These are phyloP conservation scores for Nasonia longicornis DNA, from an alignment of 1,140 invertebrate species.

Conservation along the genomic window DNA sequence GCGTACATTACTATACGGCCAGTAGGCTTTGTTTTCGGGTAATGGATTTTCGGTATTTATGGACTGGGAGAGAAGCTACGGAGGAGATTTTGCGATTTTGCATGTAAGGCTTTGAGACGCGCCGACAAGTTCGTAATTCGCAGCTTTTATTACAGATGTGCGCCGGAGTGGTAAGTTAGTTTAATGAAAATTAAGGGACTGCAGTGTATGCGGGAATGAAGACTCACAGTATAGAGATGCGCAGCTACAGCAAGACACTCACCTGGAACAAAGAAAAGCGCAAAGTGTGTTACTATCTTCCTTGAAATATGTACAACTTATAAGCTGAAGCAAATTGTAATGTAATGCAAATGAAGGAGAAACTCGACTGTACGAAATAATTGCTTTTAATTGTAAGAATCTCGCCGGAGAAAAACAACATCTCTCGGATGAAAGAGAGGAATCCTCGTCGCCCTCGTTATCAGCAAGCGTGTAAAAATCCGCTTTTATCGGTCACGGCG, in stretches of 20 bases:
- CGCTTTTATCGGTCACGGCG: not conserved
- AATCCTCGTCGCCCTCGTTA: no score
- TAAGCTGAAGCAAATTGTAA: not conserved
- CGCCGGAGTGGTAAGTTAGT: no score
- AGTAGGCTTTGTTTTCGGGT: not conserved
- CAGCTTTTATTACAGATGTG: no score
- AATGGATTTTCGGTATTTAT: not conserved
- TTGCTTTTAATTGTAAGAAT: constrained; percentile 2
- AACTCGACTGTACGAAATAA: not conserved
- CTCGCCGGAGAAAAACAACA: no score
- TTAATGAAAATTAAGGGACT: not conserved
- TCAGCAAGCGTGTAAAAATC: no score
- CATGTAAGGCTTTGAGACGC: no score
- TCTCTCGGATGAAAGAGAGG: no score
- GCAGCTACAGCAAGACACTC: not conserved
- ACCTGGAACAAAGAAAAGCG: constrained; percentile 6
- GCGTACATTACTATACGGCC: not conserved
- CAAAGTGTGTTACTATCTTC: not conserved
- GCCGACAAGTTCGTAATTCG: no score
- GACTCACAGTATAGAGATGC: not conserved
- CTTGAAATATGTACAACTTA: not conserved
- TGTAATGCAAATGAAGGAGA: not conserved
- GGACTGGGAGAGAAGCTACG: not conserved
- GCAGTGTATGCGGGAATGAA: not conserved
- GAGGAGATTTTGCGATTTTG: no score